Conservation (phyloP, 1,140 invertebrate species). For the Aphaenogaster ashmeadi region DNA sequence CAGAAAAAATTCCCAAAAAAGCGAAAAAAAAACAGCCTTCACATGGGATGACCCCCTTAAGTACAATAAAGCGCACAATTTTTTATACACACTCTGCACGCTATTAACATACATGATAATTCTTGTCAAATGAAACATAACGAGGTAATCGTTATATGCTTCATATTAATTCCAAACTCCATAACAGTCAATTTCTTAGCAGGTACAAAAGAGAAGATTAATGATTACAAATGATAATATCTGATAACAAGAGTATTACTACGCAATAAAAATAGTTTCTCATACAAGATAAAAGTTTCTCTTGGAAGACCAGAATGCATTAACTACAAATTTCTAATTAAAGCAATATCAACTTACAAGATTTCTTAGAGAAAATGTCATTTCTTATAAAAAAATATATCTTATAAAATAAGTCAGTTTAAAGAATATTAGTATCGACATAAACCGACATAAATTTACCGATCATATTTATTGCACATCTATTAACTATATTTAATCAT, state of each 20-base stretch:
- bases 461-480: background rate
- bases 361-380: background rate
- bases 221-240: constrained; percentile 17
- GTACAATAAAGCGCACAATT: background rate
- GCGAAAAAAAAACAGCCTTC: too few species aligned
- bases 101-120: constrained; percentile 14
- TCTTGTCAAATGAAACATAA: background rate
- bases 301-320: background rate
- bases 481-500: constrained; percentile 20
- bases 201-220: background rate
- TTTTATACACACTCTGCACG: background rate
- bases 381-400: too few species aligned
- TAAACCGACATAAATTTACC: constrained; percentile 20
- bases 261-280: background rate
- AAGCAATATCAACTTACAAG: constrained; percentile 1
- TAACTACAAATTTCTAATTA: constrained; percentile 27
- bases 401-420: background rate
- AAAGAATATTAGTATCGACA: background rate
- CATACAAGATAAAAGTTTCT: constrained; percentile 16
- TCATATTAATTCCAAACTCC: background rate
- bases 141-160: background rate
- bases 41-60: too few species aligned
- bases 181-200: constrained; percentile 6
- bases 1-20: too few species aligned
- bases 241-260: constrained; percentile 7